Base-by-base conservation (phyloP, 2,113 vertebrate species). In the Chaenogobius annularis region DNA sequence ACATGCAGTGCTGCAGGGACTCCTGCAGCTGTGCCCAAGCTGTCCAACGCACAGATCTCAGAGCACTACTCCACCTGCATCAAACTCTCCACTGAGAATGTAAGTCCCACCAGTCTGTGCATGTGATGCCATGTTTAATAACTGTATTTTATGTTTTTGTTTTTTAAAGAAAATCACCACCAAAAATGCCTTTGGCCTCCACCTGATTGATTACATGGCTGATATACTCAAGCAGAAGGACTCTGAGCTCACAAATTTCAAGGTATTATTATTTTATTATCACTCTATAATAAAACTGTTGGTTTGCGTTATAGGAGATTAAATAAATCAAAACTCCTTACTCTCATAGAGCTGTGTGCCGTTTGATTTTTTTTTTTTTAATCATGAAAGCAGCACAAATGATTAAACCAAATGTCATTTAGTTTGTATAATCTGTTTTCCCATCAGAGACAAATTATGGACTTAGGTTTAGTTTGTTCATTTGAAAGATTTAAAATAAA, bases 1-100 rank as follows among this genome's bases (percentile, higher is more conserved):
- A 56, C 80, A 20, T 72, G 20, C 79, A 94, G 93, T 48, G 52
- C 69, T 10, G 9, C 87, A 0, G 93, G 94, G 7, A 96, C 96
- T 0, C 92, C 95, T 9, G 91, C 87, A 11, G 82, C 92, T 0
- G 76, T 94, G 19, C 93, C 95, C 1, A 95, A 93, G 20, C 88
- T 98, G 86, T 96, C 87, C 35, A 95, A 96, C 68, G 90, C 91
- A 0, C 95, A 98, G 91, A 97, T 99, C 84, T 92, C 95, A 11
- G 96, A 98, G 46, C 98, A 98, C 85, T 98, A 99, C 79, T 95
- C 95, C 46, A 96, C 96, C 59, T 98, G 98, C 84, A 97, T 99
- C 90, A 98, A 96, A 71, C 95, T 98, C 10, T 98, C 94, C 59
- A 84, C 94, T 9, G 96, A 99, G 89, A 99, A 99, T 43, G 97